Evolutionary conservation across 2,797 vertebrate species (phyloP), one percentile per base, ranked within the genome.

Genomic region (Rachycentron canadum): DNA sequence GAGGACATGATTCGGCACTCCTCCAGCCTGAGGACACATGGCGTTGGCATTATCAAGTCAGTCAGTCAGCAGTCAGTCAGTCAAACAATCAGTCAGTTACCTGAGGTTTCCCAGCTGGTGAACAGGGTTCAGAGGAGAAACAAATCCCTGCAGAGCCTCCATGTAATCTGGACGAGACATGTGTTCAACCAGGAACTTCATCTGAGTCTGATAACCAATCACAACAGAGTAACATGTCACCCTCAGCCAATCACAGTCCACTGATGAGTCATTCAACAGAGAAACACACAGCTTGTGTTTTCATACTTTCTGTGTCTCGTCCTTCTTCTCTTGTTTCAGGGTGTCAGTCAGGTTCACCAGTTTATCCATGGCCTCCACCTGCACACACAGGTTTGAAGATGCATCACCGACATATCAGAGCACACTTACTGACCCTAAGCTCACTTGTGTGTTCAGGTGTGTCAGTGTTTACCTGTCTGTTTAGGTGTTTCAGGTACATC

Each of bases 291-390:
- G 25, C 7, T 26, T 47, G 34, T 55, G 40, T 62, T 55, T 56
- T 76, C 52, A 0, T 88, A 94, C 94, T 81, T 95, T 95, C 78
- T 95, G 94, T 0, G 95, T 95, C 82, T 96, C 95, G 0, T 96
- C 95, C 47, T 95, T 95, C 85, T 95, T 96, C 86, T 96, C 95
- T 57, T 95, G 95, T 77, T 96, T 95, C 57, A 96, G 88, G 0
- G 93, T 96, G 89, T 96, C 95, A 0, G 95, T 96, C 49, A 96
- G 92, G 72, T 96, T 96, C 73, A 95, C 94, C 84, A 96, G 90
- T 75, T 96, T 96, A 67, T 96, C 95, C 95, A 96, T 96, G 36
- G 95, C 95, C 81, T 96, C 95, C 82, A 96, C 95, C 93, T 92
- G 69, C 45, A 17, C 16, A 38, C 23, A 49, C 49, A 55, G 17